A percentile compares a stretch with the other conserved stretches of the same genome.
These are phyloP conservation scores for Tragelaphus oryx DNA, from an alignment of 2,797 vertebrate genomes.

Conservation along the genomic window DNA sequence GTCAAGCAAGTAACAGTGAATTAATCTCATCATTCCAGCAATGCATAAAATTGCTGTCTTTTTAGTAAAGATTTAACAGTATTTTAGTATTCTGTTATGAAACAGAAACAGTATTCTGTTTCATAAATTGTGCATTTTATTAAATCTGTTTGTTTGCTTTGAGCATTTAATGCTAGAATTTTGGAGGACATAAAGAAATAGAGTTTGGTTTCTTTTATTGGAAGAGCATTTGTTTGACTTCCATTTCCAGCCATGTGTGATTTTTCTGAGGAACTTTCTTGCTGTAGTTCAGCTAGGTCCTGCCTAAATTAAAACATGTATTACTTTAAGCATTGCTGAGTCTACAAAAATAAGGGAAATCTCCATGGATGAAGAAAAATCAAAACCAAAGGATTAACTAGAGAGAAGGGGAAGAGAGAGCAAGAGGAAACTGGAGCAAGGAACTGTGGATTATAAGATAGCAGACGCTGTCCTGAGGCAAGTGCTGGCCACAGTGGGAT, in stretches of 20 bases:
- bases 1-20: not conserved
- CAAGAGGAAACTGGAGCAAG: not conserved
- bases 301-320: not conserved
- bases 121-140: not conserved
- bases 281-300: not conserved
- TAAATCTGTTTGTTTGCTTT: not conserved
- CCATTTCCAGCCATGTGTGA: not conserved
- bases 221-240: not conserved
- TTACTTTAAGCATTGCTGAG: slow-evolving; percentile 9
- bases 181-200: not conserved
- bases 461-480: not conserved
- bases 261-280: not conserved
- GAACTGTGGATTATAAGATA: not conserved
- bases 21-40: not conserved
- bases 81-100: not conserved
- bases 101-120: not conserved
- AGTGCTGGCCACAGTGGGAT: not conserved
- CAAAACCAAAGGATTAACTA: not conserved
- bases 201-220: not conserved
- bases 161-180: not conserved
- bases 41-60: not conserved
- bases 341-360: not conserved
- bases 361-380: slow-evolving; percentile 14
- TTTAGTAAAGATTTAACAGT: not conserved
- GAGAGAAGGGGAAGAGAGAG: not conserved